Evolutionary conservation across 2,888 invertebrate species (phyloP).

Genomic region (Lamellibrachia satsuma): DNA sequence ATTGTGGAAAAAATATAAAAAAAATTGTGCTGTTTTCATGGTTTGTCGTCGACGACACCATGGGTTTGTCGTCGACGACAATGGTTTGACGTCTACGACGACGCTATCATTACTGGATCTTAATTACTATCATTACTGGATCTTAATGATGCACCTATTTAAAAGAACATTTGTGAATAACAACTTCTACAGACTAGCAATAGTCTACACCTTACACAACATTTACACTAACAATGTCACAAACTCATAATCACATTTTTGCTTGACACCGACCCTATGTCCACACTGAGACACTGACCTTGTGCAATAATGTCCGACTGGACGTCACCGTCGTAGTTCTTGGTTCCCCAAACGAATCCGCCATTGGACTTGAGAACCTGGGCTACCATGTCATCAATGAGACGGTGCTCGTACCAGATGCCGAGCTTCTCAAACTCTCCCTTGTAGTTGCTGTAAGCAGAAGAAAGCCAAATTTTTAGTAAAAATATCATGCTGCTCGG

Average conservation of each 20-base stretch:
- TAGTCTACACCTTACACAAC: neutral
- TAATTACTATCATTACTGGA: too few species aligned
- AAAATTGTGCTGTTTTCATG: too few species aligned
- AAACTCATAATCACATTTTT: neutral
- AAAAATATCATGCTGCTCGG: too few species aligned
- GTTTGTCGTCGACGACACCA: too few species aligned
- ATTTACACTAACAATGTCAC: neutral
- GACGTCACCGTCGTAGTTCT: constrained; percentile 92
- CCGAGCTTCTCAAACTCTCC: constrained; percentile 78
- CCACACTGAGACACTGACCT: constrained; percentile 59
- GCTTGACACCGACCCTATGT: neutral
- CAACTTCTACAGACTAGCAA: too few species aligned
- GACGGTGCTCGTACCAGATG: constrained; percentile 90
- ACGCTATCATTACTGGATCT: too few species aligned
- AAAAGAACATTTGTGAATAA: too few species aligned
- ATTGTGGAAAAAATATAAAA: too few species aligned
- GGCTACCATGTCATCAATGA: constrained; percentile 93
- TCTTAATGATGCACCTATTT: too few species aligned
- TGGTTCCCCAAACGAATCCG: constrained; percentile 91
- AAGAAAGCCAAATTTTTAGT: neutral
- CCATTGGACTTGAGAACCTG: constrained; percentile 84
- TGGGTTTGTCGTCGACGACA: too few species aligned
- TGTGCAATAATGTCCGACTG: constrained; percentile 89
- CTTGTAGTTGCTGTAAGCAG: constrained; percentile 72
- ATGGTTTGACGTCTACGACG: too few species aligned